phyloP scores from a whole-genome alignment of 2,888 invertebrate genomes.

The Phaonia tiefii region DNA sequence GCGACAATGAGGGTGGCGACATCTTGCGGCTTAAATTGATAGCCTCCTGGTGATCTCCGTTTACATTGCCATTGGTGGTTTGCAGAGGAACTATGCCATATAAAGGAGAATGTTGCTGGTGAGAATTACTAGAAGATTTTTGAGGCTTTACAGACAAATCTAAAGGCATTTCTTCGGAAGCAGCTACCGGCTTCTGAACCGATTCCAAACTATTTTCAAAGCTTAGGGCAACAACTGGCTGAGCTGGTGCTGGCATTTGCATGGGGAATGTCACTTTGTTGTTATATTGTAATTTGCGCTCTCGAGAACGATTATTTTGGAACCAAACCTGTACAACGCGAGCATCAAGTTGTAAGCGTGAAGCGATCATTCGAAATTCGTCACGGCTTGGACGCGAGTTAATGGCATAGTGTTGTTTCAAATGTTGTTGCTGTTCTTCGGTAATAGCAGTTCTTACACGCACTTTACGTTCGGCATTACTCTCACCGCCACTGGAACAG shows the following conservation, averaged over 20 bases:
- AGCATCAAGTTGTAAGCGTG: conserved; percentile 87
- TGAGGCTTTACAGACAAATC: conserved; percentile 94
- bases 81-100: conserved; percentile 84
- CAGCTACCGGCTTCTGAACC: conserved; percentile 67
- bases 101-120: conserved; percentile 82
- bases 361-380: conserved; percentile 94
- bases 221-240: conserved; percentile 15
- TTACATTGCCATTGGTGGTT: conserved; percentile 73
- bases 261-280: conserved; percentile 65
- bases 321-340: conserved; percentile 97
- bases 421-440: conserved; percentile 93
- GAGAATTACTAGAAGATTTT: conserved; percentile 76
- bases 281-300: conserved; percentile 84
- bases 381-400: conserved; percentile 97
- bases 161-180: conserved; percentile 88
- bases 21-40: conserved; percentile 88
- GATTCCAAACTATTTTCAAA: conserved; percentile 44
- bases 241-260: conserved; percentile 70
- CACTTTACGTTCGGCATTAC: conserved; percentile 87
- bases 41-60: conserved; percentile 83
- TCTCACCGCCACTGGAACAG: conserved; percentile 81
- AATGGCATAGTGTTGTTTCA: conserved; percentile 93
- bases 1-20: conserved; percentile 76
- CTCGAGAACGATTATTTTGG: conserved; percentile 95
- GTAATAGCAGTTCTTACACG: conserved; percentile 96